Percentiles rank a stretch among this genome's conserved stretches.
Conservation (phyloP, 2,888 invertebrate species). For the Megaustenia siamemsis region DNA sequence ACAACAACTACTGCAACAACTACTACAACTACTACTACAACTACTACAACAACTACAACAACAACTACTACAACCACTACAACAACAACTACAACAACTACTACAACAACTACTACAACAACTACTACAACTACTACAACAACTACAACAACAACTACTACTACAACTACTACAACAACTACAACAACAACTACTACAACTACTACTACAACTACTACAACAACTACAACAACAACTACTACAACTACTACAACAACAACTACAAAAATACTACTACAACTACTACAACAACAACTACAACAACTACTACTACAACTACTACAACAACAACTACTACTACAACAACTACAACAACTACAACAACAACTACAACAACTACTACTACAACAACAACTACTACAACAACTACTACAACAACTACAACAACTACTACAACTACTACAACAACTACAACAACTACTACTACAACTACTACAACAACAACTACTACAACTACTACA, state of each 20-base stretch:
- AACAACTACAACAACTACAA: background rate
- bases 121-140: conserved; percentile 17
- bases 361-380: background rate
- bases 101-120: conserved; percentile 8
- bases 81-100: background rate
- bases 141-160: background rate
- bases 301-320: no score
- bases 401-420: no score
- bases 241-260: background rate
- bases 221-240: background rate
- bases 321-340: background rate
- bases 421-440: no score
- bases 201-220: background rate
- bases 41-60: background rate
- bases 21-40: background rate
- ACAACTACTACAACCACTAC: no score
- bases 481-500: no score
- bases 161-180: conserved; percentile 7
- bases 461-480: background rate
- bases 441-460: background rate
- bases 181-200: no score
- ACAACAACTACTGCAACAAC: no score
- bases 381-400: no score
- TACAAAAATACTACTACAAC: no score
- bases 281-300: no score